Conservation (phyloP, 1,140 invertebrate species). For the Danaus melanippus region DNA sequence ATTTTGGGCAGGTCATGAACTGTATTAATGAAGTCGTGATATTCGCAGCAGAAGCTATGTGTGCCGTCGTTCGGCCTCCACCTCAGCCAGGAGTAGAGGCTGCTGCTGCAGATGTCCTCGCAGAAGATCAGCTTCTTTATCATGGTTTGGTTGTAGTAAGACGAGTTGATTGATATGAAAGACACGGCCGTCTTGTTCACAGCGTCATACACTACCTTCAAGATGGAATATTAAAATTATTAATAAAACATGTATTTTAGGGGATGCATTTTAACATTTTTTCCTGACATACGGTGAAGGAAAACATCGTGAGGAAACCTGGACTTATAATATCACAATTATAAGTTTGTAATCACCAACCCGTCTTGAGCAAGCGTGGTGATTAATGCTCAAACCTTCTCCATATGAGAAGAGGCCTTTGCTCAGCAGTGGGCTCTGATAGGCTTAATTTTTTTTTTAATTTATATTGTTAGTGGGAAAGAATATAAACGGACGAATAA, state of each 20-base stretch:
- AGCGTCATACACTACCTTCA: constrained; percentile 46
- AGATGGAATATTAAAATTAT: constrained; percentile 11
- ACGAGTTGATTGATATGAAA: constrained; percentile 52
- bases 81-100: constrained; percentile 35
- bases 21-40: constrained; percentile 28
- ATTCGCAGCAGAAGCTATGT: constrained; percentile 53
- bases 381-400: no score
- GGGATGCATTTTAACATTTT: no score
- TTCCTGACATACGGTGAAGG: no score
- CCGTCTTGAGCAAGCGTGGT: no score
- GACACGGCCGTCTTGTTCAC: constrained; percentile 25
- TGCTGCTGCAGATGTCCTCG: constrained; percentile 35
- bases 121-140: constrained; percentile 36
- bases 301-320: no score
- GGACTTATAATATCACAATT: no score
- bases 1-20: constrained; percentile 30
- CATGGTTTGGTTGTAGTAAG: constrained; percentile 36
- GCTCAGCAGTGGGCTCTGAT: no score
- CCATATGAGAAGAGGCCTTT: no score
- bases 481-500: no score
- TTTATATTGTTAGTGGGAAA: no score
- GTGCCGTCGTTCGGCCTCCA: constrained; percentile 49
- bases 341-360: no score
- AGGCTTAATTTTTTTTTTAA: no score
- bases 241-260: not conserved